Evolutionary conservation across 2,113 vertebrate species (phyloP), one percentile per base, ranked within the genome.

Genomic region (Sialia sialis): DNA sequence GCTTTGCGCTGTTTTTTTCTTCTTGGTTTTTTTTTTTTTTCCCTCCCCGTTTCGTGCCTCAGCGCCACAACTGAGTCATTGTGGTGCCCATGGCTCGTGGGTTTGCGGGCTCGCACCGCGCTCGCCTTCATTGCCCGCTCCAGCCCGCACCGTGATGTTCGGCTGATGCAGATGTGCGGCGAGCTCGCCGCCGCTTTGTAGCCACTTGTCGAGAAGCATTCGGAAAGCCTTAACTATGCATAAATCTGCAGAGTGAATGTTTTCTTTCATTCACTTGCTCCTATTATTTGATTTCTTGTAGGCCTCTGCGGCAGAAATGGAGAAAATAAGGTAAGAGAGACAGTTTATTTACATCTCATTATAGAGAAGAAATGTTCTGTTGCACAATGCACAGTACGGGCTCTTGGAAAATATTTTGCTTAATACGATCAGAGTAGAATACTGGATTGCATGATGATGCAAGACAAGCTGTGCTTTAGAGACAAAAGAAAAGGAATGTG

Each of bases 281-380:
- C 97, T 97, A 79, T 97, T 96, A 92, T 98, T 97, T 98, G 95
- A 94, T 97, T 96, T 97, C 96, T 97, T 97, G 89, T 98, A 99
- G 98, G 98, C 98, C 97, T 98, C 98, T 96, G 98, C 98, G 55
- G 97, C 97, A 97, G 98, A 98, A 93, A 98, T 98, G 98, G 98
- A 98, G 94, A 98, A 98, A 98, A 98, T 98, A 96, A 99, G 98
- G 98, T 99, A 98, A 98, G 98, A 96, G 90, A 77, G 60, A 95
- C 93, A 95, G 62, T 97, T 96, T 94, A 96, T 95, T 96, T 94
- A 87, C 93, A 94, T 96, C 91, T 95, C 64, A 32, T 93, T 90
- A 75, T 29, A 64, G 68, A 80, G 70, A 44, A 85, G 90, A 84
- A 95, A 74, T 93, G 83, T 93, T 95, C 82, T 90, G 38, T 87